Conservation (phyloP, 2,888 invertebrate genomes). For the Teinopalpus imperialis region DNA sequence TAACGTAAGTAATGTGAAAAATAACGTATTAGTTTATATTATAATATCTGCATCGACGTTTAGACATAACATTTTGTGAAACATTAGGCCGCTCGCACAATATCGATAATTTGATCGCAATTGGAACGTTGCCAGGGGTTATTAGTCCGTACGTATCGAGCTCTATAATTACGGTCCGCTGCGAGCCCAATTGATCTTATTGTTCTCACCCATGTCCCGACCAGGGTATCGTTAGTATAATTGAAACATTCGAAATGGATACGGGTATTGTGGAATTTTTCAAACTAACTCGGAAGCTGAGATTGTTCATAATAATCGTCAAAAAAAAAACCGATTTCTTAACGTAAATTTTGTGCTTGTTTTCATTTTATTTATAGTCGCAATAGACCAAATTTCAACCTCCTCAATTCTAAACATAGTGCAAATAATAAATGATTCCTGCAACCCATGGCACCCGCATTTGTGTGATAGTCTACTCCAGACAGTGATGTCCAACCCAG, state of each 20-base stretch:
- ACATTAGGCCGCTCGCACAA: slow-evolving; percentile 16
- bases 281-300: too few species aligned
- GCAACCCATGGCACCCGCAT: too few species aligned
- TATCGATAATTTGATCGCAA: slow-evolving; percentile 24
- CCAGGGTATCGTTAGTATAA: slow-evolving; percentile 14
- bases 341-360: too few species aligned
- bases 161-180: slow-evolving; percentile 25
- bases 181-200: slow-evolving; percentile 25
- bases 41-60: background rate
- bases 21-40: background rate
- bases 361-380: too few species aligned
- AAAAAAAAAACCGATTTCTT: too few species aligned
- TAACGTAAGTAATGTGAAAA: too few species aligned
- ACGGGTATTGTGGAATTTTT: slow-evolving; percentile 1
- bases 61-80: slow-evolving; percentile 19
- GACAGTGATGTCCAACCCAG: too few species aligned
- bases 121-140: slow-evolving; percentile 22
- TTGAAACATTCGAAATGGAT: slow-evolving; percentile 25
- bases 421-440: too few species aligned
- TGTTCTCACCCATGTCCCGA: slow-evolving; percentile 19
- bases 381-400: too few species aligned
- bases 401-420: too few species aligned
- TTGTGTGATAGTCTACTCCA: too few species aligned
- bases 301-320: too few species aligned
- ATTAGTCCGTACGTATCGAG: slow-evolving; percentile 23